Percentiles rank a stretch among this genome's conserved stretches.
Conservation (phyloP, 2,113 vertebrate species). For the Sinocyclocheilus grahami region DNA sequence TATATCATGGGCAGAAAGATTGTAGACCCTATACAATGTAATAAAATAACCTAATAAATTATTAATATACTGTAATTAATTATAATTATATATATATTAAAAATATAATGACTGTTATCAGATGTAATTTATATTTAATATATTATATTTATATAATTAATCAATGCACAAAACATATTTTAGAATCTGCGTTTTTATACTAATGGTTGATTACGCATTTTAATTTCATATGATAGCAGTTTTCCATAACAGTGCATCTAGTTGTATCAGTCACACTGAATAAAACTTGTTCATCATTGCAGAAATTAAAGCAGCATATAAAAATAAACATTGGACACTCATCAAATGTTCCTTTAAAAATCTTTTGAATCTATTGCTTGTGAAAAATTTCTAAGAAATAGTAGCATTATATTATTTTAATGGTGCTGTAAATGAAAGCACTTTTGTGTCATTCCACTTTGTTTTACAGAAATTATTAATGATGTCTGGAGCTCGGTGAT, state of each 20-base stretch:
- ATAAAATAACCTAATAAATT: not conserved
- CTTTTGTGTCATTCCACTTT: not conserved
- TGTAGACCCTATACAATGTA: not conserved
- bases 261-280: not conserved
- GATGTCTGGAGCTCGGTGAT: not conserved
- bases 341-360: not conserved
- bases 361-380: not conserved
- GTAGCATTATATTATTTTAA: not conserved
- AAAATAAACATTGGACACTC: not conserved
- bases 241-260: not conserved
- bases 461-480: constrained; percentile 6
- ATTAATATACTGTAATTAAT: not conserved
- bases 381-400: not conserved
- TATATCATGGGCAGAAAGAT: not conserved
- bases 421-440: constrained; percentile 2
- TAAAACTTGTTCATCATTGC: not conserved
- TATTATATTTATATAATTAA: not conserved
- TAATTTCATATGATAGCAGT: not conserved
- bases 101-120: too few species aligned
- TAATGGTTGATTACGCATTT: not conserved
- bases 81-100: too few species aligned
- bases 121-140: not conserved
- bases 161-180: not conserved
- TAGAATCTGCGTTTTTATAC: not conserved
- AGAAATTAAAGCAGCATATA: not conserved